Evolutionary conservation across 2,113 vertebrate genomes (phyloP), one percentile per base, ranked within the genome.

Genomic region (Micronycteris hirsuta): DNA sequence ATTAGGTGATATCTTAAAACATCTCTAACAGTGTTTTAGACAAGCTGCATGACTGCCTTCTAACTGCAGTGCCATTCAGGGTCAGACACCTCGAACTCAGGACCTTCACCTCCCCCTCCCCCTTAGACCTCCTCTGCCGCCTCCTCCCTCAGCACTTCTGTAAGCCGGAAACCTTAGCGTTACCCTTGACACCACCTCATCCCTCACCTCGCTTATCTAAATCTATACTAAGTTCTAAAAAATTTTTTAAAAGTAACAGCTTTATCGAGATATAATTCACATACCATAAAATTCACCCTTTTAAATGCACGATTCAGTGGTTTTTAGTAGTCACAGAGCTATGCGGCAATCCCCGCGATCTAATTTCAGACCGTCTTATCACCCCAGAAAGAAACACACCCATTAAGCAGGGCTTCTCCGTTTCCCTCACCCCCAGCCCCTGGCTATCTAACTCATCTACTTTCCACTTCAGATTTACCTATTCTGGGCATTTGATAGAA

Each of bases 201-300:
- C 58, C 47, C 31, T 58, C 31, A 68, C 26, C 56, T 58, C 41
- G 33, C 49, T n/a, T 33, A 90, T 16, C 91, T 54, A 90, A 76
- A 74, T 28, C 28, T n/a, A 76, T 68, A 76, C 31, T 70, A 52
- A 49, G 49, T 52, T 68, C 68, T 43, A n/a, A 4, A 54, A 54
- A 45, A 22, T 49, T 94, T 93, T 80, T 24, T 4, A 71, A 65
- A 89, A 84, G 61, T 20, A 88, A 38, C 28, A 61, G 58, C 83
- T 87, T 38, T 87, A 54, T 45, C 70, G 76, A 83, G 76, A 71
- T 83, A 91, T 45, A 74, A 91, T 71, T 76, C 67, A 94, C n/a
- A 84, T 68, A n/a, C 65, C 84, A 90, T 74, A 96, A 93, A 90
- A 86, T 54, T 31, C 67, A 73, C 45, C 65, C 73, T 86, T 86